Conservation (phyloP, 2,797 vertebrate genomes). For the Muscicapa comitata region DNA sequence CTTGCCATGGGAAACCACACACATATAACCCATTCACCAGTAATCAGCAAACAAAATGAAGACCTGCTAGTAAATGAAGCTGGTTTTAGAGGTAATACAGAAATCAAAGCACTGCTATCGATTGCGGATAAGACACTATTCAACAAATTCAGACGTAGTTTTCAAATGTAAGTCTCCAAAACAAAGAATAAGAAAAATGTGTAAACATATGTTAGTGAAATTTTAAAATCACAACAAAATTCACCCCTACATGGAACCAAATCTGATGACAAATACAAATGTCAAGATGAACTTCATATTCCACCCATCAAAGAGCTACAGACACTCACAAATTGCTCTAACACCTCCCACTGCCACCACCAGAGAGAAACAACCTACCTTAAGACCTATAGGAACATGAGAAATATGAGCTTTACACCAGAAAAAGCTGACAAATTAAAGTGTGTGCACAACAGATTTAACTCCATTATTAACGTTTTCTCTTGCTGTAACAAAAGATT, state of each 20-base stretch:
- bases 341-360: not conserved
- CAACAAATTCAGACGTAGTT: not conserved
- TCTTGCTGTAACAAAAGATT: not conserved
- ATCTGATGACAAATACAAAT: not conserved
- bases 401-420: not conserved
- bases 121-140: not conserved
- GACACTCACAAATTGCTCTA: not conserved
- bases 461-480: not conserved
- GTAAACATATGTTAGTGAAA: not conserved
- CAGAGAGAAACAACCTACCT: not conserved
- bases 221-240: not conserved
- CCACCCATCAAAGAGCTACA: not conserved
- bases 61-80: not conserved
- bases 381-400: not conserved
- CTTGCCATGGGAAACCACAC: not conserved
- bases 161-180: not conserved
- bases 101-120: not conserved
- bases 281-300: not conserved
- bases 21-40: not conserved
- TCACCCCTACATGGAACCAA: not conserved
- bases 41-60: not conserved
- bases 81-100: not conserved
- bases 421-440: not conserved
- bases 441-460: not conserved
- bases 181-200: rapidly evolving